Evolutionary conservation across 2,888 invertebrate species (phyloP).

Genomic region (Lepidochrysops patricia): DNA sequence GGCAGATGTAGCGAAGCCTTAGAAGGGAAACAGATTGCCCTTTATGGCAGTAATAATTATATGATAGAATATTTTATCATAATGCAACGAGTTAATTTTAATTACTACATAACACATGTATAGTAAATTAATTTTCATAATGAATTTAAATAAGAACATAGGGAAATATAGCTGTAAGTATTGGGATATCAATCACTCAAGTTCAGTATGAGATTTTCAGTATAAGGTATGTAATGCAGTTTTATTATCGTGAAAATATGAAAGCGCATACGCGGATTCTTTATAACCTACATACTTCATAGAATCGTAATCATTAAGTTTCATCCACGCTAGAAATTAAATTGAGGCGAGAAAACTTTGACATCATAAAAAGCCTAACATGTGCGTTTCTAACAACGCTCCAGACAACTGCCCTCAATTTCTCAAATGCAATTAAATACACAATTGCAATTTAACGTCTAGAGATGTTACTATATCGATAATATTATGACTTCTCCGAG

Average conservation of each 20-base stretch:
- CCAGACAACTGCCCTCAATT: slow-evolving; percentile 11
- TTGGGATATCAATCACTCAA: too few species aligned
- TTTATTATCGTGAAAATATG: not conserved
- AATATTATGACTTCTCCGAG: slow-evolving; percentile 11
- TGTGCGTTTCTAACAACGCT: slow-evolving; percentile 9
- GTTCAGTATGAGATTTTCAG: not conserved
- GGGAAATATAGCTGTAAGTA: too few species aligned
- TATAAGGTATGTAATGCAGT: not conserved
- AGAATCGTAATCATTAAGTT: not conserved
- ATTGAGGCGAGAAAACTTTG: not conserved
- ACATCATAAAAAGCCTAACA: slow-evolving; percentile 9
- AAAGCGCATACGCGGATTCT: not conserved
- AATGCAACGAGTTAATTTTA: not conserved
- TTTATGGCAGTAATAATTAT: not conserved
- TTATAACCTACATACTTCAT: not conserved
- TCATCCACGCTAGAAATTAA: not conserved
- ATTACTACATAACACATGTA: not conserved
- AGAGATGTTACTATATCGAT: slow-evolving; percentile 15
- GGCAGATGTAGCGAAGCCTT: not conserved
- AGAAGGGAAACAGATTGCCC: not conserved
- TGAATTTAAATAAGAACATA: not conserved
- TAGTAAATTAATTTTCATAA: not conserved
- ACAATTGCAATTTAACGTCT: slow-evolving; percentile 14
- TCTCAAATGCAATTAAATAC: slow-evolving; percentile 16
- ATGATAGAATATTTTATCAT: not conserved